Conservation (phyloP, 2,888 invertebrate genomes). For the Macaria liturata region DNA sequence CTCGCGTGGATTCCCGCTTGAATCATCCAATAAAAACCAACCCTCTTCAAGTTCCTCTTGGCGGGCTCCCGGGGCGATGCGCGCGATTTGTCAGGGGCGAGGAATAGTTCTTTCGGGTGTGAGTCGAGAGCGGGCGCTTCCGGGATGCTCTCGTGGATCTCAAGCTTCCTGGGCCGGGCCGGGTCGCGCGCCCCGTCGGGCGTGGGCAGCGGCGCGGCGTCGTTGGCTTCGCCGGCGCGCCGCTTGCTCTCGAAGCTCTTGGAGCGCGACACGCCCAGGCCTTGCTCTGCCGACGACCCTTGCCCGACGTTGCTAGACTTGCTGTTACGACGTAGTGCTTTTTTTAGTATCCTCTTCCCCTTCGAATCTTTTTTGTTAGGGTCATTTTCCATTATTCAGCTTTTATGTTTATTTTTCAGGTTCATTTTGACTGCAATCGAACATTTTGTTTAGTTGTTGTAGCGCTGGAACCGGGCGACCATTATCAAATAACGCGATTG, state of each 20-base stretch:
- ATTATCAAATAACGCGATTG: constrained; percentile 1
- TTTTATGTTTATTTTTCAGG: constrained; percentile 42
- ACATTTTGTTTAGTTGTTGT: constrained; percentile 25
- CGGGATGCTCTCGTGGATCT: constrained; percentile 56
- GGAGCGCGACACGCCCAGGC: constrained; percentile 55
- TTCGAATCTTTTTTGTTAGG: constrained; percentile 76
- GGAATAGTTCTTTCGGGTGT: constrained; percentile 36
- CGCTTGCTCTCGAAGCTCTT: constrained; percentile 66
- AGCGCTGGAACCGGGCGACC: neutral
- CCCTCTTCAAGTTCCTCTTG: constrained; percentile 70
- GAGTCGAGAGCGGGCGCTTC: constrained; percentile 34
- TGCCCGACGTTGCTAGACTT: constrained; percentile 64
- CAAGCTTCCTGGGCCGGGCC: constrained; percentile 49
- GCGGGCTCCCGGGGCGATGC: constrained; percentile 40
- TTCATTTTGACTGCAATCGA: constrained; percentile 67
- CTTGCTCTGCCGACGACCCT: constrained; percentile 51
- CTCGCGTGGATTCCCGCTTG: constrained; percentile 13
- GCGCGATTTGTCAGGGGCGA: constrained; percentile 32
- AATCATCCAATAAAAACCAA: constrained; percentile 38
- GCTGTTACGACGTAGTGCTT: constrained; percentile 68
- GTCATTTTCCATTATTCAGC: constrained; percentile 78
- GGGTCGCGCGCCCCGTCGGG: constrained; percentile 48
- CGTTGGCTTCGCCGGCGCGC: constrained; percentile 54
- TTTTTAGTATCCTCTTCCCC: constrained; percentile 75
- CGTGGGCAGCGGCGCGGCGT: constrained; percentile 56